Evolutionary conservation across 2,797 vertebrate genomes (phyloP).

Genomic region (Acipenser ruthenus): DNA sequence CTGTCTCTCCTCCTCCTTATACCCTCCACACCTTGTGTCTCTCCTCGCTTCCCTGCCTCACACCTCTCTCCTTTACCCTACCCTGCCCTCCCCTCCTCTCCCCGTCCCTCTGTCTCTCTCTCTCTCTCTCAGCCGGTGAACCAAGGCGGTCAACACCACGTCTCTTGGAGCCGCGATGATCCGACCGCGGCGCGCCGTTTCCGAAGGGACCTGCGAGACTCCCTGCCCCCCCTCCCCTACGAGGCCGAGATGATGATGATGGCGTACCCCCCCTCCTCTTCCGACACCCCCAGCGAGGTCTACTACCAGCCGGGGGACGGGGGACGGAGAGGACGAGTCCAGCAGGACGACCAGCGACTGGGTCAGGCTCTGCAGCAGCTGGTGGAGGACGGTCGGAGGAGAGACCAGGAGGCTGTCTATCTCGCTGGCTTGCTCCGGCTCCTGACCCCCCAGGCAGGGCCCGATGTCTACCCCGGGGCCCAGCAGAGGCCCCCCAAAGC

Average conservation of each 20-base stretch:
- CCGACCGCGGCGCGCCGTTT: slow-evolving; percentile 35
- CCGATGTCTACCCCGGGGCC: slow-evolving; percentile 35
- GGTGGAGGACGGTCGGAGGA: slow-evolving; percentile 60
- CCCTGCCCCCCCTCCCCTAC: slow-evolving; percentile 40
- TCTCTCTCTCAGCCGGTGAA: slow-evolving; percentile 38
- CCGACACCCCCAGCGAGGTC: slow-evolving; percentile 36
- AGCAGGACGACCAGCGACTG: slow-evolving; percentile 18
- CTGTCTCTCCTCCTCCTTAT: too few species aligned
- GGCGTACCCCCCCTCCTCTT: slow-evolving; percentile 36
- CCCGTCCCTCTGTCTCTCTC: slow-evolving; percentile 1
- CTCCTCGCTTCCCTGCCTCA: too few species aligned
- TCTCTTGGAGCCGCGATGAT: slow-evolving; percentile 26
- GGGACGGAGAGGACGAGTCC: slow-evolving; percentile 46
- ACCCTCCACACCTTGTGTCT: too few species aligned
- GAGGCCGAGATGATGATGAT: slow-evolving; percentile 55
- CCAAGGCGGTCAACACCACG: slow-evolving; percentile 31
- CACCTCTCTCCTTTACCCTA: too few species aligned
- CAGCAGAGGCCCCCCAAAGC: slow-evolving; percentile 23
- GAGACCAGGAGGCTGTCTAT: slow-evolving; percentile 57
- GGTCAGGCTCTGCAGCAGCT: slow-evolving; percentile 61
- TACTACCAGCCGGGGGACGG: slow-evolving; percentile 48
- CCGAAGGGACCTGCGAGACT: slow-evolving; percentile 50
- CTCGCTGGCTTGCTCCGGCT: slow-evolving; percentile 57
- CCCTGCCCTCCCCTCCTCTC: too few species aligned
- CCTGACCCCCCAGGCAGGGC: slow-evolving; percentile 28